Percentiles rank a stretch among this genome's conserved stretches.
phyloP scores from a whole-genome alignment of 2,888 invertebrate genomes.

The Carterocephalus palaemon region DNA sequence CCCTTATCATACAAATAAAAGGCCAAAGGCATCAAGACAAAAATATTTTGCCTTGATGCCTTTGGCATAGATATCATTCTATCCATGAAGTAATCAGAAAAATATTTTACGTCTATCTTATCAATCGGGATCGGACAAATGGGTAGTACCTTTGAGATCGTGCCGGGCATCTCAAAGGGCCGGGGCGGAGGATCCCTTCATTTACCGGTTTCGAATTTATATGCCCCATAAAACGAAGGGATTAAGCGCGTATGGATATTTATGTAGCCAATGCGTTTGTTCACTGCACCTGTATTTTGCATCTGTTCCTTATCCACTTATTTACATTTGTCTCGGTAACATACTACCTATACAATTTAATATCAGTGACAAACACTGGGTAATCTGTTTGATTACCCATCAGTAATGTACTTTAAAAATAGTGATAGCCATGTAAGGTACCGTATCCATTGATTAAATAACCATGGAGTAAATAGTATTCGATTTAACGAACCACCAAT shows the following conservation, averaged over 20 bases:
- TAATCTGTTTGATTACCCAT: too few relatives aligned
- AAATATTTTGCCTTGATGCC: too few relatives aligned
- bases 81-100: too few relatives aligned
- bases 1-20: too few relatives aligned
- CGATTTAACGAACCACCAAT: too few relatives aligned
- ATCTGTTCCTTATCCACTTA: conserved; percentile 6
- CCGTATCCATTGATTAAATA: too few relatives aligned
- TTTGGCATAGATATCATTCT: too few relatives aligned
- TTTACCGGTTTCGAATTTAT: conserved; percentile 20
- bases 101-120: not conserved
- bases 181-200: conserved; percentile 6
- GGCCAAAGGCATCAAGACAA: too few relatives aligned
- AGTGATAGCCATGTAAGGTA: too few relatives aligned
- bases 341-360: not conserved
- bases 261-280: conserved; percentile 14
- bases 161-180: conserved; percentile 15
- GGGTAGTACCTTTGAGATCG: conserved; percentile 2
- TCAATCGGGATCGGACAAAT: not conserved
- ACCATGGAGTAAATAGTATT: too few relatives aligned
- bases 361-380: not conserved
- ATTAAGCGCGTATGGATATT: conserved; percentile 10
- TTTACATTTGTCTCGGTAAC: not conserved
- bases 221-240: conserved; percentile 11
- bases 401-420: too few relatives aligned
- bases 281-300: conserved; percentile 6